Conservation (phyloP, 2,113 vertebrate genomes). For the Telmatochromis sp. region DNA sequence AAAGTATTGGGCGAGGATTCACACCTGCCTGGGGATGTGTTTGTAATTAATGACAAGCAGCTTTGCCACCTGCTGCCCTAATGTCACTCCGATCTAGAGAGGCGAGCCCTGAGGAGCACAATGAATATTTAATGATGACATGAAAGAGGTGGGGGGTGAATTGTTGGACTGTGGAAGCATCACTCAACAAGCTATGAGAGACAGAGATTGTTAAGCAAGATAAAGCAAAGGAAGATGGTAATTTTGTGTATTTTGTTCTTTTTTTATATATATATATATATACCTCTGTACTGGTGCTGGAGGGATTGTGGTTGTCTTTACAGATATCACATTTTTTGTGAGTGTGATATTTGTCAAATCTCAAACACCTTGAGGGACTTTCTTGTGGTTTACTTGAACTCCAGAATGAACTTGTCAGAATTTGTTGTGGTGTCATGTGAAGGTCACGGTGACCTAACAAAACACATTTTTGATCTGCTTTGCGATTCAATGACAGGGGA, state of each 20-base stretch:
- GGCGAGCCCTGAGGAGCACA: constrained; percentile 17
- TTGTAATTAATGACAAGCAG: constrained; percentile 53
- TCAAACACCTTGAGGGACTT: background rate
- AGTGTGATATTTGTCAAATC: background rate
- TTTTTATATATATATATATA: background rate
- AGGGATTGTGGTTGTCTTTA: background rate
- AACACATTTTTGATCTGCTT: background rate
- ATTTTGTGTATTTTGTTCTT: background rate
- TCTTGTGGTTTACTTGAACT: background rate
- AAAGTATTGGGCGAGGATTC: background rate
- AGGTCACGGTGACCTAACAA: background rate
- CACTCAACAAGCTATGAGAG: background rate
- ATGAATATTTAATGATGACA: constrained; percentile 57
- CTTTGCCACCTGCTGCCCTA: constrained; percentile 60
- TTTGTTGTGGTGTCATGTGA: background rate
- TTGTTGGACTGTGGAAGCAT: background rate
- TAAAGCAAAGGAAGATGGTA: background rate
- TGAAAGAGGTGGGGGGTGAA: constrained; percentile 4
- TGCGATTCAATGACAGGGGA: background rate
- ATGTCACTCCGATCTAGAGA: constrained; percentile 56
- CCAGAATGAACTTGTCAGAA: background rate
- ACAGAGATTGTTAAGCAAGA: background rate
- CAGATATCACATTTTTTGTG: background rate
- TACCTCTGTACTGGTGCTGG: background rate
- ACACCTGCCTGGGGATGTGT: background rate